Base-by-base conservation (phyloP, 1,140 invertebrate genomes). In the Lucilia cuprina region DNA sequence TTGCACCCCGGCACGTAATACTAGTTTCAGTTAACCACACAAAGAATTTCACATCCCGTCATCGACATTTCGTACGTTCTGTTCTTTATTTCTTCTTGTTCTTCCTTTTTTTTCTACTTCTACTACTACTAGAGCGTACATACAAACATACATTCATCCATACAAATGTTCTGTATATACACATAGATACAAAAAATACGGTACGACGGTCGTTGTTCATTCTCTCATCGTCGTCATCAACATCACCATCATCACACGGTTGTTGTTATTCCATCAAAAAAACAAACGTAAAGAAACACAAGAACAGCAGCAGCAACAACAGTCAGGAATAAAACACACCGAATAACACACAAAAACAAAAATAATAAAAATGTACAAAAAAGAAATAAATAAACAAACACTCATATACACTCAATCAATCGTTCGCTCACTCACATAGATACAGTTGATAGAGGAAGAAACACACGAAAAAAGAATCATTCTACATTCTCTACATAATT, bases 1-100 rank as follows among this genome's bases (percentile, higher is more conserved):
- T 88, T 87, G 87, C 87, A 88, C 86, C 88, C 89, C 89, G 89
- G 89, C 88, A 89, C 87, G 89, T 90, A 89, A 90, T 87, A 90
- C 89, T 90, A 89, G 86, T 89, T 80, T 87, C 86, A 88, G 85
- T 85, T 86, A 88, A 88, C 86, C 87, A 87, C 86, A 90, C 89
- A 90, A 89, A 88, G 89, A 90, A 88, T 90, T 89, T 88, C 89
- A 90, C 89, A 90, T 90, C 88, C 89, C 88, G 87, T 87, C 87
- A 85, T 86, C 86, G 85, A 88, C 85, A 84, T 84, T 74, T 70
- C 77, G 47, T 80, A 80, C 77, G 77, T 30, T 30, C 25, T 30
- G 25, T 30, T 30, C 25, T 30, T 30, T 30, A 30, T 30, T 30
- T 30, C 25, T 30, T 30, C 25, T 30, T 30, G 25, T 80, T 49